A percentile compares a stretch with the other conserved stretches of the same genome.
phyloP scores from a whole-genome alignment of 2,888 invertebrate species.

The Thecophora atra region DNA sequence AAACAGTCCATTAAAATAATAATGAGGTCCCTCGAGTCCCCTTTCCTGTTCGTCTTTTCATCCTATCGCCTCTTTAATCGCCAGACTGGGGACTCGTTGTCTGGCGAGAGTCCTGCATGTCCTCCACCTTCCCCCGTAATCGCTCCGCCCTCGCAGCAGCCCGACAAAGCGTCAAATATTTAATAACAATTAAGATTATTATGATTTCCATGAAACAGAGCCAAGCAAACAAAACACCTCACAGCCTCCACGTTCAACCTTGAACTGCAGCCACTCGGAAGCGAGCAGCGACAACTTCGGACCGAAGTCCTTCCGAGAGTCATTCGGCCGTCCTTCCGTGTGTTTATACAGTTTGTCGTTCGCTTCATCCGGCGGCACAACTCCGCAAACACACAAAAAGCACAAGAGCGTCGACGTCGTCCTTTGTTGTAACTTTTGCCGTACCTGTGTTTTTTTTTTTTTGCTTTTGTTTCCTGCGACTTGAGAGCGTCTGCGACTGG shows the following conservation, averaged over 20 bases:
- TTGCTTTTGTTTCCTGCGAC: conserved; percentile 5
- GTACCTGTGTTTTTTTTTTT: not conserved
- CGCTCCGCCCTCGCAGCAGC: not conserved
- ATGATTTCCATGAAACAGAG: not conserved
- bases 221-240: not conserved
- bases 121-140: not conserved
- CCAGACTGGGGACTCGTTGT: not conserved
- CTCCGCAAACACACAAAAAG: not conserved
- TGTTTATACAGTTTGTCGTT: conserved; percentile 8
- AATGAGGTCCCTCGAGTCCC: too few species aligned
- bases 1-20: too few species aligned
- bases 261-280: conserved; percentile 2
- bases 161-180: conserved; percentile 17
- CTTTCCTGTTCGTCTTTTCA: too few species aligned
- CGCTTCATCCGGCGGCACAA: conserved; percentile 12
- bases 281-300: too few species aligned
- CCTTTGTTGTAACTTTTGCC: conserved; percentile 21
- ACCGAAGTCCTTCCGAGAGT: not conserved
- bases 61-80: too few species aligned
- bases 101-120: not conserved
- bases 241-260: not conserved
- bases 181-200: conserved; percentile 22
- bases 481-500: conserved; percentile 16
- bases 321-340: conserved; percentile 3
- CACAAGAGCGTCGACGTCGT: not conserved